These are phyloP conservation scores for Drosophila antonietae DNA, from an alignment of 2,888 invertebrate genomes.

Conservation along the genomic window DNA sequence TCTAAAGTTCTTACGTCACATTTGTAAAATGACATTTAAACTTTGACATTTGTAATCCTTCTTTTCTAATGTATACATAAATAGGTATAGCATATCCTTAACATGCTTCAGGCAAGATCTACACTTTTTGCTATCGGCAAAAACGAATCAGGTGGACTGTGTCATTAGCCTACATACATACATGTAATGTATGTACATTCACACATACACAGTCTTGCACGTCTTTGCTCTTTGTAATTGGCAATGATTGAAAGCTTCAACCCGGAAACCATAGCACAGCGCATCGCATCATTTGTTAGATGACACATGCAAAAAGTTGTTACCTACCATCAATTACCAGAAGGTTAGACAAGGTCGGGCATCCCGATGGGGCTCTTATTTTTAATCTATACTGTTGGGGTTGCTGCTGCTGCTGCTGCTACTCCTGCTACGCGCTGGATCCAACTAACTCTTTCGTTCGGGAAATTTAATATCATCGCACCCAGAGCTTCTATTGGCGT, in stretches of 20 bases:
- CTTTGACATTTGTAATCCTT: neutral
- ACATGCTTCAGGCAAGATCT: neutral
- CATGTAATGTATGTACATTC: neutral
- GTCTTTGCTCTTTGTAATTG: slow-evolving; percentile 32
- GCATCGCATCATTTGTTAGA: slow-evolving; percentile 70
- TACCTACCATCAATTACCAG: slow-evolving; percentile 55
- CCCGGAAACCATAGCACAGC: slow-evolving; percentile 18
- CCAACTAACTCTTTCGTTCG: slow-evolving; percentile 25
- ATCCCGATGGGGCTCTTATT: slow-evolving; percentile 50
- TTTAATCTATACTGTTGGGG: slow-evolving; percentile 53
- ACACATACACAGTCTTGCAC: neutral
- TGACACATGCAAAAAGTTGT: slow-evolving; percentile 63
- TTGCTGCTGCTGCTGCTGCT: slow-evolving; percentile 11
- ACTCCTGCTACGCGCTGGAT: neutral
- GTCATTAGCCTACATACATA: neutral
- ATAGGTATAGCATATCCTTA: neutral
- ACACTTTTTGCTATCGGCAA: slow-evolving; percentile 14
- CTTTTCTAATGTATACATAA: neutral
- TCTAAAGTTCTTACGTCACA: neutral
- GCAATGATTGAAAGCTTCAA: slow-evolving; percentile 50
- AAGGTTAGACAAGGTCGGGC: slow-evolving; percentile 70
- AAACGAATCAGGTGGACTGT: slow-evolving; percentile 6
- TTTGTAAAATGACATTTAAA: neutral
- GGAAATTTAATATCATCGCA: slow-evolving; percentile 72
- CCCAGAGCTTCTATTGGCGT: slow-evolving; percentile 26